phyloP scores from a whole-genome alignment of 2,113 vertebrate genomes.

The Zeus faber region DNA sequence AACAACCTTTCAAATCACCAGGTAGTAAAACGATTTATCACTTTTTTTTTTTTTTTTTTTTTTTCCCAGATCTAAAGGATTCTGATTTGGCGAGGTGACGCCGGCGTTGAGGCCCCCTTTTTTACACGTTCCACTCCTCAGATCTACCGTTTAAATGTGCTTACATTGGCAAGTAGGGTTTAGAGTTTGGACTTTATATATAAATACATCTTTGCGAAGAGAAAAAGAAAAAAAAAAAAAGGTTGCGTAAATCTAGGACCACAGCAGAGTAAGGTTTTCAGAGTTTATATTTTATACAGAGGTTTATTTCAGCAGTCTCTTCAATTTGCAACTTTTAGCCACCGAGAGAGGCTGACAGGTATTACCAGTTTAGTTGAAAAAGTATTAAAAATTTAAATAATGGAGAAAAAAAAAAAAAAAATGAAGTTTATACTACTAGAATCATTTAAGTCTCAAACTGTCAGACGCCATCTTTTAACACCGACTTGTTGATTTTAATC shows the following conservation, averaged over 20 bases:
- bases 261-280: slow-evolving; percentile 51
- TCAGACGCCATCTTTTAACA: slow-evolving; percentile 16
- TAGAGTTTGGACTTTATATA: slow-evolving; percentile 24
- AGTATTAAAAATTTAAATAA: slow-evolving; percentile 3
- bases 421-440: slow-evolving; percentile 35
- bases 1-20: no score
- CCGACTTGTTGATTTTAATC: slow-evolving; percentile 26
- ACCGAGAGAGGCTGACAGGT: neutral
- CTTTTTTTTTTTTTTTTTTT: no score
- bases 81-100: no score
- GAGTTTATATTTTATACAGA: slow-evolving; percentile 61
- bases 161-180: neutral
- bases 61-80: neutral
- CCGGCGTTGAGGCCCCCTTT: neutral
- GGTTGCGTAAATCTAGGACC: slow-evolving; percentile 41
- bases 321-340: neutral
- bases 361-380: neutral
- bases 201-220: slow-evolving; percentile 26
- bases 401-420: slow-evolving; percentile 11
- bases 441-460: slow-evolving; percentile 27
- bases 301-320: neutral
- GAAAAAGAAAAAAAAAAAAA: no score
- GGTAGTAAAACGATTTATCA: no score
- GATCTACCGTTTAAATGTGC: slow-evolving; percentile 4
- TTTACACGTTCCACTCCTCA: slow-evolving; percentile 4